Conservation (phyloP, 2,113 vertebrate species). For the Pagrus major region DNA sequence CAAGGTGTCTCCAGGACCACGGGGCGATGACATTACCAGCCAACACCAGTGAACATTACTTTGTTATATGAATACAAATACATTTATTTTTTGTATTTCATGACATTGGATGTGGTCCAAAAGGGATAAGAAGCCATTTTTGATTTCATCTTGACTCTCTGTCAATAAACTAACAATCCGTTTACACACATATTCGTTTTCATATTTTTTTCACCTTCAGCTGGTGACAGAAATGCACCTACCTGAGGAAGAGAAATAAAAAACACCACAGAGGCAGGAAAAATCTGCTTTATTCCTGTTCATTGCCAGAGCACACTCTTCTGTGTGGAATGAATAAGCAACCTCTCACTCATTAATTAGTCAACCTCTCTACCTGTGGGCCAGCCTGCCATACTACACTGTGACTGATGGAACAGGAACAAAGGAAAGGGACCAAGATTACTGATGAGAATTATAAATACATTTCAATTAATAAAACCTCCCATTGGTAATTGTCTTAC, state of each 20-base stretch:
- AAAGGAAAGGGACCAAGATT: constrained; percentile 62
- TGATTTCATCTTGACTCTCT: too few species aligned
- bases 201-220: neutral
- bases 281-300: constrained; percentile 33
- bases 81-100: too few species aligned
- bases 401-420: constrained; percentile 73
- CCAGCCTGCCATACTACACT: constrained; percentile 55
- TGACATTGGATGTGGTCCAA: too few species aligned
- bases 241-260: constrained; percentile 19
- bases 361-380: constrained; percentile 71
- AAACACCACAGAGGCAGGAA: neutral
- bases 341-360: constrained; percentile 73
- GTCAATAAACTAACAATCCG: neutral
- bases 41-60: too few species aligned
- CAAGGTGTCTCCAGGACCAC: too few species aligned
- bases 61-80: too few species aligned
- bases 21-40: too few species aligned
- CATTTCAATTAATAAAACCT: constrained; percentile 69
- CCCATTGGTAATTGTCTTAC: constrained; percentile 55
- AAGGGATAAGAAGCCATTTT: too few species aligned
- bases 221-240: neutral
- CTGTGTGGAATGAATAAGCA: constrained; percentile 56
- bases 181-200: neutral
- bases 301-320: constrained; percentile 27
- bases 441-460: constrained; percentile 78